Evolutionary conservation across 2,888 invertebrate genomes (phyloP).

Genomic region (Drosophila rellima): DNA sequence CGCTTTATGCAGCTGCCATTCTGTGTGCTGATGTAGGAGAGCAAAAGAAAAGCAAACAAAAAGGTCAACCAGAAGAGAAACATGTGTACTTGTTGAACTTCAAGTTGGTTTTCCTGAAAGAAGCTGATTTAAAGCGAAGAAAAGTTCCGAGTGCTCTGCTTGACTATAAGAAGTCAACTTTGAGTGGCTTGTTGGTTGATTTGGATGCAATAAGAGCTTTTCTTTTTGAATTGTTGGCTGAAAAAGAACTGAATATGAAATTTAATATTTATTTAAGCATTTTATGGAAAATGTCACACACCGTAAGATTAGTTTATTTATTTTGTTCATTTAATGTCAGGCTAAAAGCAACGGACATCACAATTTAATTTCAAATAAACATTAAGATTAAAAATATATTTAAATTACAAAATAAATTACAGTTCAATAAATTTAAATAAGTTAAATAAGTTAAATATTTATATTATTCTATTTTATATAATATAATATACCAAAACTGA

Average conservation of each 20-base stretch:
- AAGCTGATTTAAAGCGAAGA: slow-evolving; percentile 12
- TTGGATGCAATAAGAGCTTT: background rate
- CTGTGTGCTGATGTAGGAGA: background rate
- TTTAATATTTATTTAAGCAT: background rate
- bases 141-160: background rate
- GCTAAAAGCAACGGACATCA: no score
- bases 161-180: background rate
- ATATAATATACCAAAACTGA: no score
- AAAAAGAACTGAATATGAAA: background rate
- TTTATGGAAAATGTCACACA: no score
- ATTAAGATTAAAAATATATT: no score
- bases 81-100: slow-evolving; percentile 32
- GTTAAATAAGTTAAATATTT: no score
- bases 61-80: slow-evolving; percentile 11
- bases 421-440: no score
- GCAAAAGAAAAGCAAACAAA: slow-evolving; percentile 7
- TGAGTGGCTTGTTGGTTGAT: background rate
- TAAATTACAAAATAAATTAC: no score
- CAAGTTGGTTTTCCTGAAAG: slow-evolving; percentile 14
- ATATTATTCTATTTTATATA: no score
- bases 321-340: no score
- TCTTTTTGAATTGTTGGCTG: background rate
- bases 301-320: no score
- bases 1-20: background rate
- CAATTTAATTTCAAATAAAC: no score